Percentiles rank a stretch among this genome's conserved stretches.
These are phyloP conservation scores for Tribolium castaneum DNA, from an alignment of 1,140 invertebrate genomes.

Conservation along the genomic window DNA sequence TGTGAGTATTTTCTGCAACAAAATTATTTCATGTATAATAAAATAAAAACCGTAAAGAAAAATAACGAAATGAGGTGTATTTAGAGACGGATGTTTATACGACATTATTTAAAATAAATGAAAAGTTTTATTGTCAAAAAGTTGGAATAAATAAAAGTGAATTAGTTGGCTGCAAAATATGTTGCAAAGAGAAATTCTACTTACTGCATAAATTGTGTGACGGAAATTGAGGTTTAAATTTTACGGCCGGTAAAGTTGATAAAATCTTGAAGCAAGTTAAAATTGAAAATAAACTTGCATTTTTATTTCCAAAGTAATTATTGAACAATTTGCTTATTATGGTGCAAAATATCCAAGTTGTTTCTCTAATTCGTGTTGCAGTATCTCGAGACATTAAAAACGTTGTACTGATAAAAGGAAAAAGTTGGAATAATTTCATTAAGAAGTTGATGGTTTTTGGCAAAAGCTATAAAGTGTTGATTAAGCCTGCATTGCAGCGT, in stretches of 20 bases:
- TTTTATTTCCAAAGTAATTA: background rate
- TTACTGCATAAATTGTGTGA: background rate
- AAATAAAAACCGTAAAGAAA: background rate
- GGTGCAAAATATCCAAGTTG: background rate
- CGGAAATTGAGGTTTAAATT: background rate
- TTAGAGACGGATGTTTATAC: background rate
- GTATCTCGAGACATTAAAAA: background rate
- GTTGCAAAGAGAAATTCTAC: background rate
- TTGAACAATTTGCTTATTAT: background rate
- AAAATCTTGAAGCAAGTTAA: background rate
- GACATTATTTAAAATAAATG: background rate
- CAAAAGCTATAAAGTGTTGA: background rate
- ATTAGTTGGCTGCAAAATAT: background rate
- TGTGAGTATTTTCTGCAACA: background rate
- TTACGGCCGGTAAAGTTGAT: background rate
- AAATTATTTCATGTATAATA: background rate
- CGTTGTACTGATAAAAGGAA: background rate
- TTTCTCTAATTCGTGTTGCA: background rate
- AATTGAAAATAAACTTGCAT: background rate
- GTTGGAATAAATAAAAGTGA: background rate
- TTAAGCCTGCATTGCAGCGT: background rate
- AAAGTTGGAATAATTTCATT: background rate
- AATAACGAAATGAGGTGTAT: background rate
- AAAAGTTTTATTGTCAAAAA: background rate
- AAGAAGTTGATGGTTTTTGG: background rate